Evolutionary conservation across 1,140 invertebrate species (phyloP).

Genomic region (Physella acuta): DNA sequence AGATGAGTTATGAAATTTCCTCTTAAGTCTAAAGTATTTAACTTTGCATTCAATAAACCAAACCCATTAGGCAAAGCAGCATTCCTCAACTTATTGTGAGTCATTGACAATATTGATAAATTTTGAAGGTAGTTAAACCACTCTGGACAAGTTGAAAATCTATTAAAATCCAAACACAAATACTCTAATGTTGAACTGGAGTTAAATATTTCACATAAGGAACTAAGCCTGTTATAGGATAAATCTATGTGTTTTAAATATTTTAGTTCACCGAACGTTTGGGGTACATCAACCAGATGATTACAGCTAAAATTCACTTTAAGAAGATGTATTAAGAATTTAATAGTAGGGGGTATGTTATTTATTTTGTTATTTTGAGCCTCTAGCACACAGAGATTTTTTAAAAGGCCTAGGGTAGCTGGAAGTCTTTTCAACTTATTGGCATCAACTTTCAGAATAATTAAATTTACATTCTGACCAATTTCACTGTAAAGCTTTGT

Average conservation of each 20-base stretch:
- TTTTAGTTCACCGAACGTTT: constrained; percentile 11
- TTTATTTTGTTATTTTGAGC: constrained; percentile 5
- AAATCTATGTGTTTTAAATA: constrained; percentile 14
- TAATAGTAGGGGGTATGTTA: neutral
- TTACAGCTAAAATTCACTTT: constrained; percentile 10
- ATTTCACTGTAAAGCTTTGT: constrained; percentile 9
- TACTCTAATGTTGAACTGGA: neutral
- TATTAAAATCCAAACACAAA: constrained; percentile 2
- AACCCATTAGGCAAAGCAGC: constrained; percentile 4
- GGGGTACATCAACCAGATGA: neutral
- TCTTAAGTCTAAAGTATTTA: constrained; percentile 13
- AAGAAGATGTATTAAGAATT: neutral
- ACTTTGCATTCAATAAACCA: neutral
- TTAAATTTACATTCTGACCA: constrained; percentile 6
- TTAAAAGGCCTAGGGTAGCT: constrained; percentile 8
- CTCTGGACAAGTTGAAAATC: neutral
- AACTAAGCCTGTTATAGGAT: neutral
- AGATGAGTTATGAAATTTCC: constrained; percentile 7
- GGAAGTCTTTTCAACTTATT: constrained; percentile 10
- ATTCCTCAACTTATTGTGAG: neutral
- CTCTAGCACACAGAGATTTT: constrained; percentile 3
- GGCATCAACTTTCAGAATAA: constrained; percentile 6
- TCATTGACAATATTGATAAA: neutral
- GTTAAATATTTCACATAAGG: neutral
- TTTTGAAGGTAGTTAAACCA: constrained; percentile 4